Evolutionary conservation across 2,797 vertebrate genomes (phyloP).

Genomic region (Apodemus agrarius): DNA sequence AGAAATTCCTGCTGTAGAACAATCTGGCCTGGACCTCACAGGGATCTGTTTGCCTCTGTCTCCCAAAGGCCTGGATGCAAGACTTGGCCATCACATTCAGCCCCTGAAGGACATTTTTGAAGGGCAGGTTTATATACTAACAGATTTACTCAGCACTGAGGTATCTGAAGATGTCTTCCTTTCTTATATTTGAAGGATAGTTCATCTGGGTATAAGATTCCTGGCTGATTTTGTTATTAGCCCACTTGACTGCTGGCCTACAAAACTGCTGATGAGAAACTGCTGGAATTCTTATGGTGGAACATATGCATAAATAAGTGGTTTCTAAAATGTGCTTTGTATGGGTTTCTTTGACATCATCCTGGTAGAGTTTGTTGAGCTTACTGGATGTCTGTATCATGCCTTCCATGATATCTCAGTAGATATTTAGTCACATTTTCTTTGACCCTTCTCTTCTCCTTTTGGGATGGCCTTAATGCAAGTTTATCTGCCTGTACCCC

Average conservation of each 20-base stretch:
- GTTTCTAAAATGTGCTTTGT: neutral
- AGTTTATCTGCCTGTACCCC: neutral
- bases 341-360: neutral
- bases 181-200: neutral
- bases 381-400: neutral
- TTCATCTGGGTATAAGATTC: slow-evolving; percentile 6
- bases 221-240: neutral
- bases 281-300: neutral
- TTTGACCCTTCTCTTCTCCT: neutral
- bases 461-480: neutral
- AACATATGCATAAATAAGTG: neutral
- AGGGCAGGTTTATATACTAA: neutral
- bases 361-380: neutral
- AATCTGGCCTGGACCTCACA: neutral
- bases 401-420: slow-evolving; percentile 29
- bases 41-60: neutral
- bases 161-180: neutral
- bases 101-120: neutral
- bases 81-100: neutral
- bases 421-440: neutral
- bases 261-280: slow-evolving; percentile 7
- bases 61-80: neutral
- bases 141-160: neutral
- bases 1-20: neutral
- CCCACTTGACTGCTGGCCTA: neutral